Base-by-base conservation (phyloP, 2,797 vertebrate genomes). In the Somateria mollissima region DNA sequence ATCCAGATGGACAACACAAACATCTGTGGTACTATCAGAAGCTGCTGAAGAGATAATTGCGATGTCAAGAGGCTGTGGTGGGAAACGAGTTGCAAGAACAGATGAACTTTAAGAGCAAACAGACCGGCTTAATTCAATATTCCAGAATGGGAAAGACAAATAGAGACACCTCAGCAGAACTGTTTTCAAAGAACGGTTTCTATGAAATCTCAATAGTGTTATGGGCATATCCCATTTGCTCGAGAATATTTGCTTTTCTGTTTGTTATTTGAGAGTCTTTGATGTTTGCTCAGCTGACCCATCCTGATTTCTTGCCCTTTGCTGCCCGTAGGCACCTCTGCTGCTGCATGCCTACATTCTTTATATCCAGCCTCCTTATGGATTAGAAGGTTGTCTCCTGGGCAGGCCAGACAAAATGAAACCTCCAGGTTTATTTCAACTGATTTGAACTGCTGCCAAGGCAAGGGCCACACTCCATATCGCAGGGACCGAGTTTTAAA, bases 251-350 rank as follows among this genome's bases (percentile, higher is more conserved):
- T 94, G 77, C 89, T 90, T 94, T 93, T 90, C 73, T 69, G 78
- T 78, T 75, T 74, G 76, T 94, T 93, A 94, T 95, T 71, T 62
- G 57, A 84, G 78, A 92, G 54, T 37, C 89, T 95, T 91, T 90
- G 88, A 92, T 94, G 85, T 95, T 95, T 95, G 86, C 87, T 95
- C 94, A 93, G 86, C 90, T 95, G 95, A 94, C 71, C 62, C 90
- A 84, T 90, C 78, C 73, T 57, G 53, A 82, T 95, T 96, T 87
- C 81, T 90, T 94, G 72, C 87, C 72, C 69, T 94, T 75, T 92
- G 83, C 65, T 95, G 87, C 90, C 90, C 1, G 0, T 82, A 95
- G 92, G 89, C 93, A 96, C 73, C 90, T 95, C 66, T 58, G 81
- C 84, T 84, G 67, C 87, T 49, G 57, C 80, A 74, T 64, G 82